These are phyloP conservation scores for Brienomyrus longianalis DNA, from an alignment of 2,113 vertebrate genomes.

Conservation along the genomic window DNA sequence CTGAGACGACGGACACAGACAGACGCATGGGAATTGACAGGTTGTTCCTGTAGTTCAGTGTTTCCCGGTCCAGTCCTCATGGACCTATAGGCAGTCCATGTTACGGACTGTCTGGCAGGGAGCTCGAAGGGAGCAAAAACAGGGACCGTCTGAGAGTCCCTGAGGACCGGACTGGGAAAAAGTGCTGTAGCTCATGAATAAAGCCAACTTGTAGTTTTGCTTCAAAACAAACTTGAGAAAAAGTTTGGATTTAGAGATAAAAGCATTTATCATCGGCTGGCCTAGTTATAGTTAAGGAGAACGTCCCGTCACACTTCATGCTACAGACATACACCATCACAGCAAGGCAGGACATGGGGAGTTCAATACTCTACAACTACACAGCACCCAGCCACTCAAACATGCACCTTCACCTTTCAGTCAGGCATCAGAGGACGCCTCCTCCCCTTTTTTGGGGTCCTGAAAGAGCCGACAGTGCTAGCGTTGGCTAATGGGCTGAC, in stretches of 20 bases:
- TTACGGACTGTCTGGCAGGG: neutral
- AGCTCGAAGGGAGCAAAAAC: neutral
- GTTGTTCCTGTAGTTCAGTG: neutral
- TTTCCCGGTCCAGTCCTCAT: neutral
- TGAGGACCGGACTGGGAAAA: neutral
- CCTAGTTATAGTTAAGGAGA: neutral
- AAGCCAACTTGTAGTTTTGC: neutral
- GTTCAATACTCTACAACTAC: neutral
- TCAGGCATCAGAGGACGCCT: neutral
- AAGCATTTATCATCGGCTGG: neutral
- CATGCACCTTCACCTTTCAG: neutral
- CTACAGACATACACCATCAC: neutral
- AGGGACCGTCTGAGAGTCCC: neutral
- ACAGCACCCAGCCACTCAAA: neutral
- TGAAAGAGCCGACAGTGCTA: neutral
- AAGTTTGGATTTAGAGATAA: neutral
- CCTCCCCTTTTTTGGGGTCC: neutral
- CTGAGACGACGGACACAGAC: conserved; percentile 43
- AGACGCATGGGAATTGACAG: conserved; percentile 12
- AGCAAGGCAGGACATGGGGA: neutral
- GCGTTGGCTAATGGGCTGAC: neutral
- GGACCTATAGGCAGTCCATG: neutral
- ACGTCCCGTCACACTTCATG: neutral
- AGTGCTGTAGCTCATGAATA: neutral
- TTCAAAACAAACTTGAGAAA: neutral